These are phyloP conservation scores for Brachyhypopomus gauderio DNA, from an alignment of 2,113 vertebrate genomes.

Conservation along the genomic window DNA sequence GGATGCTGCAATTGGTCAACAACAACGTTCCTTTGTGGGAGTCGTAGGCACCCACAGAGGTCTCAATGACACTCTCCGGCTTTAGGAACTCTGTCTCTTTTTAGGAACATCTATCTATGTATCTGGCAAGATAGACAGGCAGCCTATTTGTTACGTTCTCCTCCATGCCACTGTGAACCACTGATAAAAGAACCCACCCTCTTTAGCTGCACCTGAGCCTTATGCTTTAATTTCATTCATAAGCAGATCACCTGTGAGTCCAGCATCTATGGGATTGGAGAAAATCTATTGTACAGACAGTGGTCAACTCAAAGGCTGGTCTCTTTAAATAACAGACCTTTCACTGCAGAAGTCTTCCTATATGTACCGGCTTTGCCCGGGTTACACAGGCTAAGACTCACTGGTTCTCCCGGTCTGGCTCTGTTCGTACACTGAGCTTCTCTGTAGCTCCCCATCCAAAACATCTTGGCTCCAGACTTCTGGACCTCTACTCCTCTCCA, in stretches of 20 bases:
- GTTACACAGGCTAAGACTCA: neutral
- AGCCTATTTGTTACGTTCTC: neutral
- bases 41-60: neutral
- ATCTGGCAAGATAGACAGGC: conserved; percentile 14
- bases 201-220: neutral
- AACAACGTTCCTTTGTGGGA: conserved; percentile 2
- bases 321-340: neutral
- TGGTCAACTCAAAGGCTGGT: neutral
- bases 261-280: neutral
- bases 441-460: neutral
- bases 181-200: conserved; percentile 36
- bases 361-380: neutral
- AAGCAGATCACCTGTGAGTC: neutral
- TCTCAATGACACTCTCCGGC: conserved; percentile 12
- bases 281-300: neutral
- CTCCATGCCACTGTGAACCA: conserved; percentile 27
- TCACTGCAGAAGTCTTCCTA: neutral
- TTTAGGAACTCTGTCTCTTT: conserved; percentile 6
- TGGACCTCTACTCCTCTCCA: neutral
- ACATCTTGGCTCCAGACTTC: neutral
- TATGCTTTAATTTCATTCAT: neutral
- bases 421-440: neutral
- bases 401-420: neutral
- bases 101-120: too few species aligned
- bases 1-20: neutral